phyloP scores from a whole-genome alignment of 2,113 vertebrate species.

The Laticauda colubrina region DNA sequence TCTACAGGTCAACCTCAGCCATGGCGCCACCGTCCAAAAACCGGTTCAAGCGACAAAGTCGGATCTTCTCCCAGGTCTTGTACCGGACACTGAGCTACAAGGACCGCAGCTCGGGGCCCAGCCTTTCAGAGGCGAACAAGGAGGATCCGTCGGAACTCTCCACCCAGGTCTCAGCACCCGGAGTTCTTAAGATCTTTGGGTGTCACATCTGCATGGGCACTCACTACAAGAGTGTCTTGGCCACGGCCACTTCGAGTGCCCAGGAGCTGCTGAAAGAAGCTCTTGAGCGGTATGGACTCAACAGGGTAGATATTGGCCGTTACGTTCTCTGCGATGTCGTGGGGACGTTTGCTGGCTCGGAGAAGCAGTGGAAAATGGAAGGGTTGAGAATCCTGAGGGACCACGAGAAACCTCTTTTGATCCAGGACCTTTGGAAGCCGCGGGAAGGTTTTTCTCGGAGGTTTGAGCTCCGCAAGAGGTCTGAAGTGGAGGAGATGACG shows the following conservation, averaged over 20 bases:
- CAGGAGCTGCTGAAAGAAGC: constrained; percentile 92
- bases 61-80: constrained; percentile 85
- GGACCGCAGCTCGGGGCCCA: constrained; percentile 73
- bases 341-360: constrained; percentile 75
- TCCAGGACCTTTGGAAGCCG: constrained; percentile 94
- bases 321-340: constrained; percentile 91
- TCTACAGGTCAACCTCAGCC: constrained; percentile 84
- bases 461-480: constrained; percentile 85
- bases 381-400: constrained; percentile 85
- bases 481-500: constrained; percentile 86
- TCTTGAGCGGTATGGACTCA: constrained; percentile 88
- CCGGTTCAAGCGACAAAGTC: constrained; percentile 89
- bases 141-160: constrained; percentile 93
- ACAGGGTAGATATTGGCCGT: constrained; percentile 72
- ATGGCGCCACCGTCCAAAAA: constrained; percentile 90
- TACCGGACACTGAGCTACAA: constrained; percentile 91
- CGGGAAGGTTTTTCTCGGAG: constrained; percentile 87
- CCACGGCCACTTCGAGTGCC: constrained; percentile 83
- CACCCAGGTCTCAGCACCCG: constrained; percentile 88
- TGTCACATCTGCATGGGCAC: constrained; percentile 87
- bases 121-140: constrained; percentile 52
- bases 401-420: constrained; percentile 88
- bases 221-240: constrained; percentile 96
- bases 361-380: constrained; percentile 79
- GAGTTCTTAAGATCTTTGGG: constrained; percentile 92